Base-by-base conservation (phyloP, 2,797 vertebrate species). In the Limnodromus scolopaceus region DNA sequence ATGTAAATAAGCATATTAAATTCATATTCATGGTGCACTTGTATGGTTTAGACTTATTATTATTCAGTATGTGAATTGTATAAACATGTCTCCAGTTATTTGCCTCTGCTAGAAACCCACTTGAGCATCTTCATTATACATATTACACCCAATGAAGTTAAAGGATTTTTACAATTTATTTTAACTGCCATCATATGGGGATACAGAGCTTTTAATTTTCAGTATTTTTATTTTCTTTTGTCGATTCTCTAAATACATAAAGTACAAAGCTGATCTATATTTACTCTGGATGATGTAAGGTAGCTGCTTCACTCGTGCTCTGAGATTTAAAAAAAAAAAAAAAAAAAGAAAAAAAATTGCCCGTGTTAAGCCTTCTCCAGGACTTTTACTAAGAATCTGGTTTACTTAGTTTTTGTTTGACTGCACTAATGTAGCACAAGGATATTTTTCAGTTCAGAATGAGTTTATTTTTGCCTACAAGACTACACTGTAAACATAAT, bases 371-470 rank as follows among this genome's bases (percentile, higher is more conserved):
- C 7, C 6, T 79, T 61, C 68, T 76, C 32, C 16, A 36, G n/a
- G 51, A 38, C 43, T 68, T 92, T 32, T 28, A 60, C 3, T 20
- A 75, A 55, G 45, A 78, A 57, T 41, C 8, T 53, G 53, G 10
- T n/a, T 75, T 41, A 36, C 24, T 57, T 4, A 43, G 18, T 41
- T 41, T 19, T 38, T 10, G 7, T 84, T 84, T 76, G 17, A 82
- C 10, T 22, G 23, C 5, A 19, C 20, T 65, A 0, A 36, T 25
- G 49, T 24, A 68, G 18, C 27, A n/a, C 14, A 41, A 0, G 0
- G 32, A 7, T 27, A 41, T 49, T 70, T 76, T 46, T 49, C 63
- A 53, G 6, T 68, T 91, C 30, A 49, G 41, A 84, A 84, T 11
- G 10, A 79, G 5, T 24, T 75, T 17, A 10, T 45, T 57, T 87